phyloP scores from a whole-genome alignment of 2,888 invertebrate species.

The Rhyacophila evoluta region DNA sequence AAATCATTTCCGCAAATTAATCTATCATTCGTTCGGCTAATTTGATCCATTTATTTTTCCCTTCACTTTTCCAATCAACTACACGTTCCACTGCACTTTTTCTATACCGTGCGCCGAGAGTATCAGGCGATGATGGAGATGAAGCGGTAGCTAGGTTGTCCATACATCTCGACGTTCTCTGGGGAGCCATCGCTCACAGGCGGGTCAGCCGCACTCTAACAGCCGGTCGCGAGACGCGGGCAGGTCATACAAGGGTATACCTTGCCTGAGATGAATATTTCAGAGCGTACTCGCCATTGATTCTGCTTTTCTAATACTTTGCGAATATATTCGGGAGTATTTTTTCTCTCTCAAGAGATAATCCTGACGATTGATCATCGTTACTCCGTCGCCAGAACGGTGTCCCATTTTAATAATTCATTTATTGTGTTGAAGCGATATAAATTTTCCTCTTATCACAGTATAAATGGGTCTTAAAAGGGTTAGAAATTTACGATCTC shows the following conservation, averaged over 20 bases:
- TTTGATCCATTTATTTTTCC: conserved; percentile 13
- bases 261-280: conserved; percentile 3
- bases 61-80: conserved; percentile 19
- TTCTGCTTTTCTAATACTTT: background rate
- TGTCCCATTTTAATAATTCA: conserved; percentile 22
- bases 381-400: background rate
- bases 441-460: background rate
- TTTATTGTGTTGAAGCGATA: background rate
- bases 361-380: conserved; percentile 15
- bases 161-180: conserved; percentile 36
- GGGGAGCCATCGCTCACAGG: conserved; percentile 47
- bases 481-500: background rate
- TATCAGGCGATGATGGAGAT: conserved; percentile 51
- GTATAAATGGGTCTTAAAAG: background rate
- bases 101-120: conserved; percentile 23
- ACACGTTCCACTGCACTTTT: conserved; percentile 35
- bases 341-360: background rate
- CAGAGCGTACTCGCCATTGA: background rate
- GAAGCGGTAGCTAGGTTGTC: conserved; percentile 41
- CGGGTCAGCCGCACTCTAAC: conserved; percentile 37
- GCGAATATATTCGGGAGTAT: background rate
- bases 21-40: conserved; percentile 1
- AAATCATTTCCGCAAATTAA: background rate
- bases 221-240: conserved; percentile 9
- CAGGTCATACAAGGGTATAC: background rate